These are phyloP conservation scores for Phallusia fumigata DNA, from an alignment of 23 tunicate genomes.

Conservation along the genomic window DNA sequence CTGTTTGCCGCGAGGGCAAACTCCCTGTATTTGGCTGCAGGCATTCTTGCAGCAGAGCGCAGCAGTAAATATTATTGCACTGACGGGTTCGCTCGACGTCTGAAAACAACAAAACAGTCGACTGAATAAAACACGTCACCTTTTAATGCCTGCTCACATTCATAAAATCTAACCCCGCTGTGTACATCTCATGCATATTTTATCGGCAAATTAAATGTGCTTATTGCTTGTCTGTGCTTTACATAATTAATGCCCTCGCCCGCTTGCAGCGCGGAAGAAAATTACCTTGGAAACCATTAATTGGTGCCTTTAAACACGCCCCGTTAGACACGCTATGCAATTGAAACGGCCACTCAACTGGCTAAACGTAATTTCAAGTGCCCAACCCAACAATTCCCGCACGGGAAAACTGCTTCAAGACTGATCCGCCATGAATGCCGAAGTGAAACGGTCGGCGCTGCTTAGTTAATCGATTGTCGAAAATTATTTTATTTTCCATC, in stretches of 20 bases:
- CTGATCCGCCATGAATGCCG: not conserved
- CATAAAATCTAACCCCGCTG: not conserved
- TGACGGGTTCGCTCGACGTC: not conserved
- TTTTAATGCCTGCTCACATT: not conserved
- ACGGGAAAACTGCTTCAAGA: not conserved
- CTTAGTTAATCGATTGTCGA: not conserved
- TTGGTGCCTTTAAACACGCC: not conserved
- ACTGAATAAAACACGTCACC: not conserved
- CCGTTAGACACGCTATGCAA: constrained; percentile 8
- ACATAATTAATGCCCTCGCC: constrained; percentile 10
- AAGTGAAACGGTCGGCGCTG: not conserved
- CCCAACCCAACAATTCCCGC: constrained; percentile 8
- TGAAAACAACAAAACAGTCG: not conserved
- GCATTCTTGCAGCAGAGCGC: constrained; percentile 5
- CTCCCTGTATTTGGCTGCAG: constrained; percentile 9
- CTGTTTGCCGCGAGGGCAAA: not conserved
- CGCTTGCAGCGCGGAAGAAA: not conserved
- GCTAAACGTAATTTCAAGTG: not conserved
- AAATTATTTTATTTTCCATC: not conserved
- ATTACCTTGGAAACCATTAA: not conserved
- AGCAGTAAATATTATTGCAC: constrained; percentile 12
- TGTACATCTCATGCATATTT: not conserved
- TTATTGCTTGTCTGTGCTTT: not conserved
- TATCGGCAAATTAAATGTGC: not conserved
- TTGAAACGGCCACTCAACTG: not conserved